Evolutionary conservation across 2,888 invertebrate species (phyloP), one percentile per base, ranked within the genome.

Genomic region (Crossocerus cetratus): DNA sequence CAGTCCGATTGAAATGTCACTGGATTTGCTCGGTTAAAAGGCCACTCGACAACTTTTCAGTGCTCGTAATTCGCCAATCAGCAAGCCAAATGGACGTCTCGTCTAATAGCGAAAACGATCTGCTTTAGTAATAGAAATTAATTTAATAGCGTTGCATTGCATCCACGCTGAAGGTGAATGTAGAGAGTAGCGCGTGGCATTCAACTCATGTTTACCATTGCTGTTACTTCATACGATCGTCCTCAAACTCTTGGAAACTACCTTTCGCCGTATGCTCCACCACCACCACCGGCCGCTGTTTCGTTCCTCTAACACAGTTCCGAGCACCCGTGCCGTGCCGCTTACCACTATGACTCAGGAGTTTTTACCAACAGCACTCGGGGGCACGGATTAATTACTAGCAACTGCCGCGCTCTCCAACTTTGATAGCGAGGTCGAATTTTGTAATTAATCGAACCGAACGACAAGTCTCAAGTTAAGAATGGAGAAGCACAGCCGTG

Each of bases 251-350:
- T 80, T 75, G 71, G 81, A 78, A 80, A 69, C 59, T 67, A 75
- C 83, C 83, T 83, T 83, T 83, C 83, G 83, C 79, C 73, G 54
- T 62, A 42, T 11, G 11, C 32, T 32, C 32, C 8, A 32, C 32
- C 44, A 54, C 45, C 53, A 45, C 45, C 53, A 45, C 65, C 61
- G 45, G 61, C 18, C 21, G 69, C 69, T 69, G 65, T 59, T 57
- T 60, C 71, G 71, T 65, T 77, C 75, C 72, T 81, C 53, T 74
- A 77, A 79, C 73, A 77, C 72, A 76, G 69, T 83, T 83, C 71
- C 70, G 49, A 63, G 69, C 65, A 66, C 72, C 56, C 18, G 49
- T 44, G 20, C 18, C 20, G 42, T n/a, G n/a, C n/a, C n/a, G 16
- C 59, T 21, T 21, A 43, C n/a, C 43, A 23, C 43, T n/a, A 3